Conservation (phyloP, 2,888 invertebrate species). For the Polymixis flavicincta region DNA sequence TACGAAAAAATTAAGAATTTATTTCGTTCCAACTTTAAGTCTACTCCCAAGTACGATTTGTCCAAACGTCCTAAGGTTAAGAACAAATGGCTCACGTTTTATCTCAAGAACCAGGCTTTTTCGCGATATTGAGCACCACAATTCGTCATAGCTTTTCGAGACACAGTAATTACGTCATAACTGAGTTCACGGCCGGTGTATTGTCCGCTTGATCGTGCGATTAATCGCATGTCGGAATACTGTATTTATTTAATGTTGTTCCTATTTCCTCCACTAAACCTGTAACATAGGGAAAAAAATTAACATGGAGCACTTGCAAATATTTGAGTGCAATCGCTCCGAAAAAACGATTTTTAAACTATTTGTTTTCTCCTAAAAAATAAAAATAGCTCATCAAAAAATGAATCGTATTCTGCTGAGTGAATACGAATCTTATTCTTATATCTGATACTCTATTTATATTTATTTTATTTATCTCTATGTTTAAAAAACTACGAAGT, state of each 20-base stretch:
- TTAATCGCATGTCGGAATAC: conserved; percentile 10
- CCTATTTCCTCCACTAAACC: background rate
- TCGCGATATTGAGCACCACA: conserved; percentile 47
- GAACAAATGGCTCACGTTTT: conserved; percentile 52
- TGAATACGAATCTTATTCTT: background rate
- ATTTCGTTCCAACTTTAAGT: conserved; percentile 6
- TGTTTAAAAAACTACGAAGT: no score
- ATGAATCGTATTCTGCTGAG: background rate
- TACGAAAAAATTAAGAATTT: background rate
- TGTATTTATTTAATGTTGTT: background rate
- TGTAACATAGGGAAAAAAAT: background rate
- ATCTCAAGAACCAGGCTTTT: conserved; percentile 49
- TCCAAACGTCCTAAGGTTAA: conserved; percentile 21
- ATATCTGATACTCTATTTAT: no score
- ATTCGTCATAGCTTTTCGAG: conserved; percentile 50
- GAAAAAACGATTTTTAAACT: background rate
- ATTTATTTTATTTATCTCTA: no score
- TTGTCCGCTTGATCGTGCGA: conserved; percentile 8
- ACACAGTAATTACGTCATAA: conserved; percentile 37
- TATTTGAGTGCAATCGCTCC: background rate
- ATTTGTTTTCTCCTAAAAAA: no score
- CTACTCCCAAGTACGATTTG: conserved; percentile 21
- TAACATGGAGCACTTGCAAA: background rate
- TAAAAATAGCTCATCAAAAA: background rate
- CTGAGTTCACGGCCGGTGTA: conserved; percentile 21